These are phyloP conservation scores for Machimus atricapillus DNA, from an alignment of 2,888 invertebrate genomes.

Conservation along the genomic window DNA sequence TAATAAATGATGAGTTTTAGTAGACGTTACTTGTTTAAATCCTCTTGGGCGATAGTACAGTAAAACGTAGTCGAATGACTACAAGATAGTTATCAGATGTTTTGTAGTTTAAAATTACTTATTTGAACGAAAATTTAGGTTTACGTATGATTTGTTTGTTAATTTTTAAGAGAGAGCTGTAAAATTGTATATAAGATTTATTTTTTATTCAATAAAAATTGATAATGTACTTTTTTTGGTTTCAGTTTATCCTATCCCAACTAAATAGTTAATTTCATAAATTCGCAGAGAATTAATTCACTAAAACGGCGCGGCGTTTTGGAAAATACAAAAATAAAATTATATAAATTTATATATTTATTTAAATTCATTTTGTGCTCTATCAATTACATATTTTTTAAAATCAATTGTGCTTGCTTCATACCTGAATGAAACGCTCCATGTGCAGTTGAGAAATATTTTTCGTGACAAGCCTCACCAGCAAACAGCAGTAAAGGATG, in stretches of 20 bases:
- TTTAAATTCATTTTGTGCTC: not conserved
- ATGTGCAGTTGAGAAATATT: conserved; percentile 72
- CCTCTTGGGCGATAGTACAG: conserved; percentile 3
- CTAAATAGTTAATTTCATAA: no score
- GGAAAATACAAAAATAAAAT: not conserved
- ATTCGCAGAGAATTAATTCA: not conserved
- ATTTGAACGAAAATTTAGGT: not conserved
- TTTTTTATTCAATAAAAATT: conserved; percentile 20
- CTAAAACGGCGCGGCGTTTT: not conserved
- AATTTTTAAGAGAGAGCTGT: not conserved
- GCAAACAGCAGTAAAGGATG: conserved; percentile 67
- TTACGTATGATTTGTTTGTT: conserved; percentile 8
- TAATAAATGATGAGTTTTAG: not conserved
- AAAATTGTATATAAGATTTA: conserved; percentile 27
- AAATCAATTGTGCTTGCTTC: conserved; percentile 56
- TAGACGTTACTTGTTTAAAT: conserved; percentile 1
- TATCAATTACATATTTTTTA: not conserved
- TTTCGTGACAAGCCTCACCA: conserved; percentile 70
- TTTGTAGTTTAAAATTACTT: not conserved
- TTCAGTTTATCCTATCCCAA: not conserved
- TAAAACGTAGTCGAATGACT: not conserved
- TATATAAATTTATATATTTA: not conserved
- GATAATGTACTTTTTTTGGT: not conserved
- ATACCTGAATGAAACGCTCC: conserved; percentile 71
- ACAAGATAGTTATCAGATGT: not conserved